Conservation (phyloP, 2,888 invertebrate species). For the Agrenia bidenticulata region DNA sequence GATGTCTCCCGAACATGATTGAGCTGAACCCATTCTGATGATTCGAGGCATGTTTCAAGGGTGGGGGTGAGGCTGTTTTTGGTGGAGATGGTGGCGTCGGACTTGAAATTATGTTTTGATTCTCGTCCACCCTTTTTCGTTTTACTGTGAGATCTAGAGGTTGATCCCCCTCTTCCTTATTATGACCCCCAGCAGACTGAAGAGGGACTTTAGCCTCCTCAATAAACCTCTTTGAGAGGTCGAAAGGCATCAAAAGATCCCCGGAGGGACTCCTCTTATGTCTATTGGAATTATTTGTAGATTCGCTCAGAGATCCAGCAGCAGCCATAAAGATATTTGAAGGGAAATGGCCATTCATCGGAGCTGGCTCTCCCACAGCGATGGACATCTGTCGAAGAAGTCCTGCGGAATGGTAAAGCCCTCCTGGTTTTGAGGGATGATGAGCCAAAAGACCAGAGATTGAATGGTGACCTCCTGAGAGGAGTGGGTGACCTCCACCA, state of each 20-base stretch:
- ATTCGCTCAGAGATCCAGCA: constrained; percentile 29
- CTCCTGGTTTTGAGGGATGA: constrained; percentile 17
- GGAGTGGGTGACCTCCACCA: constrained; percentile 30
- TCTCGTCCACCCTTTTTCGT: constrained; percentile 83
- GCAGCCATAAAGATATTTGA: constrained; percentile 48
- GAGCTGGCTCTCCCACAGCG: constrained; percentile 40
- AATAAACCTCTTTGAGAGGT: constrained; percentile 44
- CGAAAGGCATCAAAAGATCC: constrained; percentile 48
- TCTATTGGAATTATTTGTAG: constrained; percentile 15
- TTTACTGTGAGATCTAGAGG: constrained; percentile 85
- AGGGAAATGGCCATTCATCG: constrained; percentile 36
- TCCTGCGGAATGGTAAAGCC: constrained; percentile 37
- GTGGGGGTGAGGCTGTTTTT: constrained; percentile 56
- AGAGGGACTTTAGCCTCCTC: constrained; percentile 29
- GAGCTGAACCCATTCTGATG: neutral
- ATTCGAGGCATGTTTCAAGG: neutral
- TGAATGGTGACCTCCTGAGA: constrained; percentile 53
- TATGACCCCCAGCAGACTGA: neutral
- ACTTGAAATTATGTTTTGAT: constrained; percentile 71
- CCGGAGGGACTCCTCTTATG: constrained; percentile 14
- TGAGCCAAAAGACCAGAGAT: constrained; percentile 20
- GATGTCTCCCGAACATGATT: constrained; percentile 42
- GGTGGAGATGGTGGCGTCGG: constrained; percentile 54
- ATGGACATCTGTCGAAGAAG: constrained; percentile 46
- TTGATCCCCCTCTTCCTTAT: constrained; percentile 63